These are phyloP conservation scores for Caenorhabditis virilis DNA, from an alignment of 2,888 invertebrate species.

Conservation along the genomic window DNA sequence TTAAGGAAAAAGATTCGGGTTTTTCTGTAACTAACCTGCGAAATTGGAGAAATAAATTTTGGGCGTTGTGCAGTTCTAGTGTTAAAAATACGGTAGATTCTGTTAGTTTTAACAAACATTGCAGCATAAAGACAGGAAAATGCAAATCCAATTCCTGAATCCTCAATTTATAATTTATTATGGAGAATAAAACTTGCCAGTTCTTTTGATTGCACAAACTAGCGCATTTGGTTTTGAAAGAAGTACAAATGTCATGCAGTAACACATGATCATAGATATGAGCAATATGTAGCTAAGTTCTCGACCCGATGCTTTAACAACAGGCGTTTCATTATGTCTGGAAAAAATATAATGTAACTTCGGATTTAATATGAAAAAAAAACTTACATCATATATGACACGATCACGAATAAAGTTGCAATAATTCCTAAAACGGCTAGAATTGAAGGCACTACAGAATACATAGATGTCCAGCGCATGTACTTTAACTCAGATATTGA, in stretches of 20 bases:
- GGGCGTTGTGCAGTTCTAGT: conserved; percentile 76
- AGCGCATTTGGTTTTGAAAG: conserved; percentile 76
- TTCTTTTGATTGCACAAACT: conserved; percentile 75
- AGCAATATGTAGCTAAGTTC: conserved; percentile 79
- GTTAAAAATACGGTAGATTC: conserved; percentile 77
- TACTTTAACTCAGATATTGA: conserved; percentile 66
- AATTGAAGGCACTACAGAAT: conserved; percentile 76
- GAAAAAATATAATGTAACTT: conserved; percentile 63
- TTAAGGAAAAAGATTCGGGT: too few relatives aligned
- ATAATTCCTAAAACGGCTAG: conserved; percentile 74
- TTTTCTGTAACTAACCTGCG: too few relatives aligned
- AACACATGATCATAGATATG: conserved; percentile 77
- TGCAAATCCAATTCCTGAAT: conserved; percentile 75
- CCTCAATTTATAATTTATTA: too few relatives aligned
- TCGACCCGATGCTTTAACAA: conserved; percentile 79
- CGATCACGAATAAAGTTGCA: conserved; percentile 74
- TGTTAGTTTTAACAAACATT: conserved; percentile 79
- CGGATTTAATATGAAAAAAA: background rate
- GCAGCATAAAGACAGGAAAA: conserved; percentile 80
- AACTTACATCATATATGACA: conserved; percentile 72
- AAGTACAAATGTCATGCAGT: conserved; percentile 77
- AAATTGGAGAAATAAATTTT: conserved; percentile 79
- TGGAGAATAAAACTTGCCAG: too few relatives aligned
- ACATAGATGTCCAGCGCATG: conserved; percentile 76
- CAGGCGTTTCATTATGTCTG: conserved; percentile 75